phyloP scores from a whole-genome alignment of 2,888 invertebrate genomes.

The Habrosyne pyritoides region DNA sequence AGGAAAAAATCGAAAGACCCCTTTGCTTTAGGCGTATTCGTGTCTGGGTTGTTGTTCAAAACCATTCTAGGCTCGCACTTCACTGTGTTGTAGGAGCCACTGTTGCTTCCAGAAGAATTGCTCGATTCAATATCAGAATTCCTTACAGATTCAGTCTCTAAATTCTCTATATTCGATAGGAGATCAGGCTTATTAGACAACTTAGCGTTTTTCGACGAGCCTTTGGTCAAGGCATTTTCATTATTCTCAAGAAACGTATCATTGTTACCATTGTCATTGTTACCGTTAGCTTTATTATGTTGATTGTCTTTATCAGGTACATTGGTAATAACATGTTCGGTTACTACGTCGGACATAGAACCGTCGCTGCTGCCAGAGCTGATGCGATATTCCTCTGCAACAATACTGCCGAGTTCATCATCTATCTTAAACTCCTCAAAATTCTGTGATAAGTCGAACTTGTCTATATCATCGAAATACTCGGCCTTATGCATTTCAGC shows the following conservation, averaged over 20 bases:
- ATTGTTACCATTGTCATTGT: conserved; percentile 51
- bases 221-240: conserved; percentile 55
- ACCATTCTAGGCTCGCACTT: conserved; percentile 75
- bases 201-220: conserved; percentile 69
- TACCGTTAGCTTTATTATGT: conserved; percentile 44
- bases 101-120: conserved; percentile 81
- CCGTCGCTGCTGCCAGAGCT: conserved; percentile 80
- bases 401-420: conserved; percentile 85
- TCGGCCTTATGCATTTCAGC: conserved; percentile 70
- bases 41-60: conserved; percentile 53
- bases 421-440: conserved; percentile 92
- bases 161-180: conserved; percentile 81
- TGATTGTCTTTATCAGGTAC: conserved; percentile 67
- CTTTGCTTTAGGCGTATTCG: conserved; percentile 67
- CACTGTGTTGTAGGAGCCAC: conserved; percentile 74
- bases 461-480: conserved; percentile 81
- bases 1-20: conserved; percentile 89
- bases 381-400: conserved; percentile 79
- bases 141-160: conserved; percentile 84
- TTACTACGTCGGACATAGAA: conserved; percentile 71
- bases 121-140: conserved; percentile 88
- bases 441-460: conserved; percentile 88
- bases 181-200: conserved; percentile 81
- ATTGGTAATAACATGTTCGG: conserved; percentile 62
- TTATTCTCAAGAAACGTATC: conserved; percentile 63